phyloP scores from a whole-genome alignment of 2,888 invertebrate genomes.

The Papilio elwesi region DNA sequence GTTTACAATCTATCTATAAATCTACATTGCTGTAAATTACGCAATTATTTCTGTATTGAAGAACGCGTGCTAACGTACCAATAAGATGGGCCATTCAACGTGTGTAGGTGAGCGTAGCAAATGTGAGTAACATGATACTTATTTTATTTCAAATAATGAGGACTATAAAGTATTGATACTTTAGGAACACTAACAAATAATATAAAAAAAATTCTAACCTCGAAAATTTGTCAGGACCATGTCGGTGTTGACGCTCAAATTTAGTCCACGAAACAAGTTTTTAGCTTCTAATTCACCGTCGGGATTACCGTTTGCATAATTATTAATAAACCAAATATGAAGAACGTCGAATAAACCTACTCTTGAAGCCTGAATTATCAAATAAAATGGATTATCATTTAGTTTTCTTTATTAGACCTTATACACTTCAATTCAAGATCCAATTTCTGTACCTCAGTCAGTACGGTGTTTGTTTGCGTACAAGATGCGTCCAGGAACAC shows the following conservation, averaged over 20 bases:
- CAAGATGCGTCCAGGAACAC: conserved; percentile 61
- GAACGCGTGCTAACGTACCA: too few relatives aligned
- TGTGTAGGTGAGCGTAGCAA: too few relatives aligned
- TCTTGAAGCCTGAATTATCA: conserved; percentile 61
- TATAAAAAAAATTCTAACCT: conserved; percentile 49
- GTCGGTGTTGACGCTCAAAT: conserved; percentile 70
- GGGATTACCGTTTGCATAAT: conserved; percentile 32
- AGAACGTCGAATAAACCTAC: conserved; percentile 57
- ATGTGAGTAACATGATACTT: too few relatives aligned
- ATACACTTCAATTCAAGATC: background rate
- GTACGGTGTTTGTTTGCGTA: conserved; percentile 44
- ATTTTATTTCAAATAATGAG: too few relatives aligned
- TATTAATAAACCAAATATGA: conserved; percentile 64
- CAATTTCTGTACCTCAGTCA: conserved; percentile 53
- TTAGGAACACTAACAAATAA: background rate
- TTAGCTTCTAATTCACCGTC: conserved; percentile 45
- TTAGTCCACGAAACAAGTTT: conserved; percentile 53
- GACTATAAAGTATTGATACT: too few relatives aligned
- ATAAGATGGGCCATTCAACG: too few relatives aligned
- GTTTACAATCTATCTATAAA: too few relatives aligned
- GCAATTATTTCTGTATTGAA: too few relatives aligned
- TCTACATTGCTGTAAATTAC: too few relatives aligned
- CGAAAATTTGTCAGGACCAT: conserved; percentile 52
- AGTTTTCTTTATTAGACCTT: background rate
- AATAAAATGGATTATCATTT: background rate